These are phyloP conservation scores for Dallia pectoralis DNA, from an alignment of 2,797 vertebrate species.

Conservation along the genomic window DNA sequence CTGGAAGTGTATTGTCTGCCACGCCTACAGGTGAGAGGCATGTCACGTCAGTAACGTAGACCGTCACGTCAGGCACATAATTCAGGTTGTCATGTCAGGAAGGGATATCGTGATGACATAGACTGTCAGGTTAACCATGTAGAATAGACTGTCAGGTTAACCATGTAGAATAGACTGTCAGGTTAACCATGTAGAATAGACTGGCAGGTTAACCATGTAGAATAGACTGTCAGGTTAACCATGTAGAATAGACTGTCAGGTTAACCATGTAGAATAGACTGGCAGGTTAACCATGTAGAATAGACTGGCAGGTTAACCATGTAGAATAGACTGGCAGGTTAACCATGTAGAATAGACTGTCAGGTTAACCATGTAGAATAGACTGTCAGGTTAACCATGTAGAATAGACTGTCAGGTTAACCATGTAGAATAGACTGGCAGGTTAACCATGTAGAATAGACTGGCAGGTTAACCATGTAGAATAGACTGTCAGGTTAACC, in stretches of 20 bases:
- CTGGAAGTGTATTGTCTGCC: constrained; percentile 90
- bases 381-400: not conserved
- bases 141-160: too few species aligned
- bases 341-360: not conserved
- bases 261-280: not conserved
- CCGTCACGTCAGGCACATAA: not conserved
- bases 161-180: too few species aligned
- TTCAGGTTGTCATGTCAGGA: not conserved
- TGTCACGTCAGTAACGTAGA: not conserved
- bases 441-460: not conserved
- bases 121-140: too few species aligned
- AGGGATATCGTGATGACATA: too few species aligned
- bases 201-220: too few species aligned
- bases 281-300: not conserved
- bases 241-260: too few species aligned
- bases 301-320: not conserved
- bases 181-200: too few species aligned
- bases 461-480: not conserved
- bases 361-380: not conserved
- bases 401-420: not conserved
- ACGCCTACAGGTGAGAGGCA: constrained; percentile 78
- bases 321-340: too few species aligned
- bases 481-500: not conserved
- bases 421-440: too few species aligned
- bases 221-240: too few species aligned